phyloP scores from a whole-genome alignment of 1,140 invertebrate genomes.

The Trachymyrmex cornetzi region DNA sequence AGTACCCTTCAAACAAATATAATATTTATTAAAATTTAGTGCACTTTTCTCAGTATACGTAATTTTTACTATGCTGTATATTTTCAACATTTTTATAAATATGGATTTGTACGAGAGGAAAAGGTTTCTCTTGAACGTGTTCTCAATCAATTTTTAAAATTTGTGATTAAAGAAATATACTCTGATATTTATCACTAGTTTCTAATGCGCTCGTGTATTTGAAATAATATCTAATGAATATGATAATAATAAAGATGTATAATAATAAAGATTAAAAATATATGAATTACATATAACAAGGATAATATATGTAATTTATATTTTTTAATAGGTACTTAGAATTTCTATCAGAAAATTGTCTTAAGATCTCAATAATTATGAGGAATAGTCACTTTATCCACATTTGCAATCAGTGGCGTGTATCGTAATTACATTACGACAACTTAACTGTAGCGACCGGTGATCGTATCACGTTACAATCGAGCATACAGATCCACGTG shows the following conservation, averaged over 20 bases:
- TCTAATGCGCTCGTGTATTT: neutral
- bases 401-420: constrained; percentile 8
- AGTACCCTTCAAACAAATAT: too few species aligned
- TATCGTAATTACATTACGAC: constrained; percentile 49
- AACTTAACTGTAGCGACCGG: constrained; percentile 13
- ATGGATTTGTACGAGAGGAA: neutral
- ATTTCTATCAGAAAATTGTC: neutral
- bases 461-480: constrained; percentile 23
- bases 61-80: neutral
- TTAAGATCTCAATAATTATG: neutral
- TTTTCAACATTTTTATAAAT: neutral
- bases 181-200: neutral
- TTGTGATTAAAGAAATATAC: neutral
- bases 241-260: neutral
- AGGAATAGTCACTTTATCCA: neutral
- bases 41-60: too few species aligned
- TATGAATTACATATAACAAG: neutral
- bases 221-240: neutral
- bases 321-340: neutral
- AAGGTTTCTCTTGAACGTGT: neutral
- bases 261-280: too few species aligned
- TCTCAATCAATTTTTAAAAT: neutral
- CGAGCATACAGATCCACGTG: neutral
- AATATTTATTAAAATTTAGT: too few species aligned
- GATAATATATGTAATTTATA: too few species aligned